Base-by-base conservation (phyloP, 2,797 vertebrate genomes). In the Molossus alvarezi region DNA sequence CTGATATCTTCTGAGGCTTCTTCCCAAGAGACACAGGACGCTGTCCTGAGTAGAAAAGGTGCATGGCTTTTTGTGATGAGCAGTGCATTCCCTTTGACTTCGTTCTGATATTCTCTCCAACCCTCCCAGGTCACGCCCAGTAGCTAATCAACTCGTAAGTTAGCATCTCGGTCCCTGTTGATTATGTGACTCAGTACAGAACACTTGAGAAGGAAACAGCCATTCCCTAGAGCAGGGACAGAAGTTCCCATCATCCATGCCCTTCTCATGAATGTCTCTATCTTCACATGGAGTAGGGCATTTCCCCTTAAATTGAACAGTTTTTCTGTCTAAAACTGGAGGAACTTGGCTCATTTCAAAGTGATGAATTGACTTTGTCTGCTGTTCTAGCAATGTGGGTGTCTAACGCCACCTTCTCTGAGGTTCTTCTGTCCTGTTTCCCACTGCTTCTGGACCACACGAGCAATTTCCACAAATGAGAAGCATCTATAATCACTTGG, bases 1-100 rank as follows among this genome's bases (percentile, higher is more conserved):
- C 69, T 91, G 85, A 95, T 94, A 90, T 88, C 71, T 94, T 97
- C 95, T 97, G 80, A 84, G 37, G 8, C 93, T 96, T 97, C 77
- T 95, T 95, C 97, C 94, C 96, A 95, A 91, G 97, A 97, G 94
- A 96, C 90, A 80, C 67, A 37, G 96, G 96, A 85, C 91, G 97
- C 89, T 94, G 48, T 75, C 51, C 91, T 41, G 48, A 85, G 76
- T 84, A 0, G 14, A 76, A 95, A 90, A 11, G 90, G 93, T 92
- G 75, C 18, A 1, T 60, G 55, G 41, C 72, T 81, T 45, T 90
- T 85, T 81, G 33, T 62, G 60, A 95, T 96, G 79, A 94, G 51
- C 80, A 96, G 45, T 27, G 55, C 91, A 21, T 85, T 97, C 90
- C 95, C 95, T 95, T 94, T 97, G 91, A 95, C 80, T 85, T 97